Conservation (phyloP, 2,113 vertebrate species). For the Sander vitreus region DNA sequence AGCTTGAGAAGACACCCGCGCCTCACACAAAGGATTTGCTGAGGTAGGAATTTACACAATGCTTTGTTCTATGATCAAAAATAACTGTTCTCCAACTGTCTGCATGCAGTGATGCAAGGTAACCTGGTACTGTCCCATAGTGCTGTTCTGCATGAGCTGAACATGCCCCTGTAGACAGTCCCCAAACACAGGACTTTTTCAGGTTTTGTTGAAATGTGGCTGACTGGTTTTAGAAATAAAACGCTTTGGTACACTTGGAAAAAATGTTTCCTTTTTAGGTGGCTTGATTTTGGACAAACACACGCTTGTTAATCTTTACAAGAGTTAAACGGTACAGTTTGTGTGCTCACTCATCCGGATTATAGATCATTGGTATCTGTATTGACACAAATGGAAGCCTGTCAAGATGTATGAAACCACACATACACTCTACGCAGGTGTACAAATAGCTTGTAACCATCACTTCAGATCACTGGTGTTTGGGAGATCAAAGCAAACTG, state of each 20-base stretch:
- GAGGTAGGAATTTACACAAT: constrained; percentile 41
- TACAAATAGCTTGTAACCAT: constrained; percentile 28
- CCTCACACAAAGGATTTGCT: constrained; percentile 50
- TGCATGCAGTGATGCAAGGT: constrained; percentile 56
- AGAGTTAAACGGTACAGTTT: too few species aligned
- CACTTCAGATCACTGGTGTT: constrained; percentile 42
- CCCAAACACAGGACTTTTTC: constrained; percentile 22
- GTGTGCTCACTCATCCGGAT: neutral
- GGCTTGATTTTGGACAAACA: neutral
- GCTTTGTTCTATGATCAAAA: constrained; percentile 67
- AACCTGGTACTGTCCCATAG: constrained; percentile 69
- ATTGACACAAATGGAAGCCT: constrained; percentile 1
- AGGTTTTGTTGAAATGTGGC: neutral
- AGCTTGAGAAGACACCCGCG: neutral
- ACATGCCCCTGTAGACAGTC: constrained; percentile 46
- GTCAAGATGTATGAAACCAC: neutral
- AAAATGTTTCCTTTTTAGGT: neutral
- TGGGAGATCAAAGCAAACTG: constrained; percentile 36
- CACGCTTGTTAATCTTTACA: neutral
- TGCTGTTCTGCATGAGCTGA: constrained; percentile 49
- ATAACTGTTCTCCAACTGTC: constrained; percentile 70
- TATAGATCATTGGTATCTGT: neutral
- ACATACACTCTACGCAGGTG: neutral
- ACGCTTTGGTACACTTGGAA: neutral
- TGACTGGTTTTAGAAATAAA: neutral